Percentiles rank a stretch among this genome's conserved stretches.
These are phyloP conservation scores for Neuroscelio doddi DNA, from an alignment of 2,888 invertebrate genomes.

Conservation along the genomic window DNA sequence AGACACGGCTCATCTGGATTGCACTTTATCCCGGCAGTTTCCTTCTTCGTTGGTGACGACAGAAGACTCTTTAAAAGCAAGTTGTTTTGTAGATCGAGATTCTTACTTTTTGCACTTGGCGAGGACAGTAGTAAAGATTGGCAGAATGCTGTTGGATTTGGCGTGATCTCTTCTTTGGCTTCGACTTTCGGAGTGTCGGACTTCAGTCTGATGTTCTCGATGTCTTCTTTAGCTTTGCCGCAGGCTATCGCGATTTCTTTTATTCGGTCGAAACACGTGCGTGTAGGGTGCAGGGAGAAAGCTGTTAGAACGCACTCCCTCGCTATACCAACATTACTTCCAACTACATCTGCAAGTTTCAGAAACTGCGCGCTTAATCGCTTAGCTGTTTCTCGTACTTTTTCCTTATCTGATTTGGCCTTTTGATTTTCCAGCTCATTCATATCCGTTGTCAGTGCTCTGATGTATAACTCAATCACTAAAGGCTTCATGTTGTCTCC, in stretches of 20 bases:
- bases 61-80: conserved; percentile 58
- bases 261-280: conserved; percentile 76
- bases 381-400: conserved; percentile 75
- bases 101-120: conserved; percentile 30
- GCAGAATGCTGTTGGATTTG: conserved; percentile 16
- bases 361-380: conserved; percentile 76
- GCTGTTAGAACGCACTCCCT: conserved; percentile 84
- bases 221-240: conserved; percentile 71
- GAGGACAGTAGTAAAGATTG: conserved; percentile 26
- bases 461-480: conserved; percentile 82
- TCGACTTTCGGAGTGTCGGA: conserved; percentile 17
- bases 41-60: conserved; percentile 51
- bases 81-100: conserved; percentile 50
- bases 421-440: conserved; percentile 82
- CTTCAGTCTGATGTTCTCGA: conserved; percentile 12
- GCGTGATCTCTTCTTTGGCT: conserved; percentile 11
- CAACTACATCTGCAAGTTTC: conserved; percentile 77
- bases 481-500: conserved; percentile 76
- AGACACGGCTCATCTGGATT: conserved; percentile 59
- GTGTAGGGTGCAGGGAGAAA: conserved; percentile 82
- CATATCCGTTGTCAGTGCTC: conserved; percentile 84
- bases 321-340: conserved; percentile 76
- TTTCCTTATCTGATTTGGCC: conserved; percentile 74
- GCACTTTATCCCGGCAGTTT: conserved; percentile 25
- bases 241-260: conserved; percentile 74